phyloP scores from a whole-genome alignment of 2,797 vertebrate genomes.

The Parauchenoglanis punctatus region DNA sequence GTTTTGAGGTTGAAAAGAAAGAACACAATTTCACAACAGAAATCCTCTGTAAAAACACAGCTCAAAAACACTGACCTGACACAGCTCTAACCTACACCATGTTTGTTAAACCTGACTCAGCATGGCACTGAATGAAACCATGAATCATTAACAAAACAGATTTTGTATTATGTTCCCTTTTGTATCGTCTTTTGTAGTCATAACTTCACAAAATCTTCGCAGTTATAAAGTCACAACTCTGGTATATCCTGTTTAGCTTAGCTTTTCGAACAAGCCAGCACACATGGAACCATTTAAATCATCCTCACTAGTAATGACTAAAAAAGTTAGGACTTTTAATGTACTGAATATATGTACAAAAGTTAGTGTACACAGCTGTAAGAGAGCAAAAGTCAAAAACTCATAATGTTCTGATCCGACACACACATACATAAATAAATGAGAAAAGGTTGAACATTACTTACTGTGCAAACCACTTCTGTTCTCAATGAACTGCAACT shows the following conservation, averaged over 20 bases:
- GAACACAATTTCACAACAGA: not conserved
- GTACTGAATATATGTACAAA: not conserved
- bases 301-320: not conserved
- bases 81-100: not conserved
- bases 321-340: not conserved
- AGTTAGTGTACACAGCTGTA: not conserved
- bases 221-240: not conserved
- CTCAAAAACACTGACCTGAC: not conserved
- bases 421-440: not conserved
- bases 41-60: too few species aligned
- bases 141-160: not conserved
- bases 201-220: too few species aligned
- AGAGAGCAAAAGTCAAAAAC: not conserved
- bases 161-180: not conserved
- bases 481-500: not conserved
- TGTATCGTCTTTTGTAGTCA: not conserved
- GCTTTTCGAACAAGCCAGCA: not conserved
- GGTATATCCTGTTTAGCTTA: not conserved
- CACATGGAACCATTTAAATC: not conserved
- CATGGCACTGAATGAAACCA: not conserved
- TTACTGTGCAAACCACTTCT: conserved; percentile 5
- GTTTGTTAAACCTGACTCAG: not conserved
- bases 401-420: not conserved
- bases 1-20: not conserved
- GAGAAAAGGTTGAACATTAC: not conserved